Evolutionary conservation across 1,140 invertebrate species (phyloP), one percentile per base, ranked within the genome.

Genomic region (Ectropis grisescens): DNA sequence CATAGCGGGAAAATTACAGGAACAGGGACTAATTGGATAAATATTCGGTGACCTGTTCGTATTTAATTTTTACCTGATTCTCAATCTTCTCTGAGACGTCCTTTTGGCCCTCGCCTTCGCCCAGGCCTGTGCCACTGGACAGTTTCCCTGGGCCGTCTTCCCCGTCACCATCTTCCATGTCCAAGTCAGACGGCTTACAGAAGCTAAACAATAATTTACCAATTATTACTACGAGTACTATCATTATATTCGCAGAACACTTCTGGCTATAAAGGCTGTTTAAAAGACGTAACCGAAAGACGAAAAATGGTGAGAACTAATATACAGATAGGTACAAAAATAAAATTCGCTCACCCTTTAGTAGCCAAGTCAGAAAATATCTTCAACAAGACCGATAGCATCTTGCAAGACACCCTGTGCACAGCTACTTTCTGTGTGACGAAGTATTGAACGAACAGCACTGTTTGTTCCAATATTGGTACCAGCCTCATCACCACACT

Each of bases 71-170:
- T 46, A 82, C 82, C 61, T 83, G 80, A 50, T 85, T 92, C 72
- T 98, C 95, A 19, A 98, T 94, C 64, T 87, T 85, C 33, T 98
- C 96, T 1, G 96, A 98, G 2, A 98, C 94, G 83, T 99, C 97
- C 59, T 94, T 96, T 40, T 92, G 87, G 6, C 96, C 96, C 53
- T 97, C 91, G 0, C 96, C 96, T 47, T 98, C 96, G 1, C 94
- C 95, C 1, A 98, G 79, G 0, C 96, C 97, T 72, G 91, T 88
- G 7, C 92, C 92, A 33, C 90, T 87, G 0, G 85, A 80, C 5
- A 85, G 64, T 41, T 86, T 85, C 25, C 87, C 84, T 16, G 85
- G 79, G 22, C 84, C 79, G 10, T 84, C 86, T 48, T 89, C 87
- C 37, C 86, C 88, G 35, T 85, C 84, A 10, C 83, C 82, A 6